Evolutionary conservation across 2,113 vertebrate species (phyloP), one percentile per base, ranked within the genome.

Genomic region (Crotalus horridus): DNA sequence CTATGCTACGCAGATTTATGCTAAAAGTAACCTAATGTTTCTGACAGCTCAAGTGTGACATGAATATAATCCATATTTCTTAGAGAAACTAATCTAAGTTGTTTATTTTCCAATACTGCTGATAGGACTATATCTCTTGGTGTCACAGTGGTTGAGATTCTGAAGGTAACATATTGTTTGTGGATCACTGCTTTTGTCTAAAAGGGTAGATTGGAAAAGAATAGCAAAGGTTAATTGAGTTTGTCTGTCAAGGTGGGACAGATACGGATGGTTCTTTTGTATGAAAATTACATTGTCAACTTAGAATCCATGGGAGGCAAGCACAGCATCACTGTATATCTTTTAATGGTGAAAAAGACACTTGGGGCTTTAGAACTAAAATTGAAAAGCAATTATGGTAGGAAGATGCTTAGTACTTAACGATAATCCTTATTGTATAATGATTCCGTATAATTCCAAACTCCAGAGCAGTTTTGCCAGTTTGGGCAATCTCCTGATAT

Each of bases 201-300:
- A 97, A 98, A 97, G 96, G 96, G 96, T 97, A 97, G 97, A 96
- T 97, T 98, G 96, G 98, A 97, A 98, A 98, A 98, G 98, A 99
- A 99, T 99, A 98, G 98, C 98, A 99, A 99, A 99, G 99, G 99
- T 99, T 99, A 99, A 99, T 99, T 99, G 98, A 98, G 98, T 98
- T 99, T 99, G 98, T 99, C 98, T 98, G 97, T 98, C 97, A 98
- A 96, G 93, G 96, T 95, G 85, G 91, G 98, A 96, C 97, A 98
- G 97, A 97, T 97, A 98, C 96, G 95, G 96, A 97, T 97, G 97
- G 97, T 94, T 97, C 95, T 97, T 95, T 97, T 95, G 89, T 93
- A 90, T 69, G 29, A 69, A 69, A 69, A 69, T 69, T 69, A 69
- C 64, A 91, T 94, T 96, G 92, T 56, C 96, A 91, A 97, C 96